Conservation (phyloP, 2,113 vertebrate species). For the Siphamia tubifer region DNA sequence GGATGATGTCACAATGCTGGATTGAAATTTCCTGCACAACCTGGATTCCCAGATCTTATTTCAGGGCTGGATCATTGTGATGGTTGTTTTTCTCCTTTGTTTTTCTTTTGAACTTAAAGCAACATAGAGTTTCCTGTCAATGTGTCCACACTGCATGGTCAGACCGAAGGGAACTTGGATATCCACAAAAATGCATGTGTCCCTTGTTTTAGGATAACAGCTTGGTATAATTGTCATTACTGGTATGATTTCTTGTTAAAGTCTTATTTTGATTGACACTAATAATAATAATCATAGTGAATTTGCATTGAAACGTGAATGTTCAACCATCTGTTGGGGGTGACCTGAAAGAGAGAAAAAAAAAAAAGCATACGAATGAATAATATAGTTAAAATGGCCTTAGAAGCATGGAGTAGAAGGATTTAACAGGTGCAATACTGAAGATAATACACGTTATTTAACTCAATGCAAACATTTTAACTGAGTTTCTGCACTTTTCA, state of each 20-base stretch:
- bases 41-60: slow-evolving; percentile 11
- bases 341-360: slow-evolving; percentile 3
- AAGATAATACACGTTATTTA: slow-evolving; percentile 13
- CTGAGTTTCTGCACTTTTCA: slow-evolving; percentile 56
- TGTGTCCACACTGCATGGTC: slow-evolving; percentile 28
- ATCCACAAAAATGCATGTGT: slow-evolving; percentile 46
- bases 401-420: slow-evolving; percentile 21
- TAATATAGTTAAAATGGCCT: slow-evolving; percentile 51
- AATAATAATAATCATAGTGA: background rate
- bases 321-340: slow-evolving; percentile 9
- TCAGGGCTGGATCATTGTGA: slow-evolving; percentile 51
- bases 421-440: slow-evolving; percentile 36
- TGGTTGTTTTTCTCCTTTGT: background rate
- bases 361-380: slow-evolving; percentile 6
- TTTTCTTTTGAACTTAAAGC: background rate
- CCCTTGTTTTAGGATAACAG: slow-evolving; percentile 31
- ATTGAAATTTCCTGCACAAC: slow-evolving; percentile 5
- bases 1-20: slow-evolving; percentile 29
- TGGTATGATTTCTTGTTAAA: background rate
- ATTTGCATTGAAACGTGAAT: slow-evolving; percentile 36
- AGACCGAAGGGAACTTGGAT: slow-evolving; percentile 2
- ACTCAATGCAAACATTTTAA: slow-evolving; percentile 35
- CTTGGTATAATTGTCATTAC: slow-evolving; percentile 9
- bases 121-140: slow-evolving; percentile 20
- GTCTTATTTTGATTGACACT: background rate